phyloP scores from a whole-genome alignment of 1,140 invertebrate species.

The Nasonia vitripennis region DNA sequence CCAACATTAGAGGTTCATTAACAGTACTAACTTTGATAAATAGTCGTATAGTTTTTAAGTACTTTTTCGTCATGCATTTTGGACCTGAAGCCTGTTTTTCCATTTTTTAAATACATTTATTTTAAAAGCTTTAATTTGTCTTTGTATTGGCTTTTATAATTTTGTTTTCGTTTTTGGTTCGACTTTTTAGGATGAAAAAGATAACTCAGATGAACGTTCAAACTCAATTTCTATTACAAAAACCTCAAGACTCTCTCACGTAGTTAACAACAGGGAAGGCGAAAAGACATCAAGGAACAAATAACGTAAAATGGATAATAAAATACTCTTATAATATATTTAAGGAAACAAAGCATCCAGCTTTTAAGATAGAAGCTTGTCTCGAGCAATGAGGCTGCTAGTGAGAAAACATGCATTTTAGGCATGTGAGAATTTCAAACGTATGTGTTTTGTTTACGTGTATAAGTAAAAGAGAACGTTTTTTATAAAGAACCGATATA shows the following conservation, averaged over 20 bases:
- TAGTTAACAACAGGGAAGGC: constrained; percentile 28
- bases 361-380: neutral
- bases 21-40: constrained; percentile 47
- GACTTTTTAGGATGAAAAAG: constrained; percentile 38
- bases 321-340: constrained; percentile 14
- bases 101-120: neutral
- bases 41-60: constrained; percentile 9
- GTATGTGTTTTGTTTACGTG: constrained; percentile 13
- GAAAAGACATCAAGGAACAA: constrained; percentile 43
- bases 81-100: neutral
- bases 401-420: neutral
- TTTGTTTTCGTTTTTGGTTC: constrained; percentile 23
- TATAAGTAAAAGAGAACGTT: constrained; percentile 5
- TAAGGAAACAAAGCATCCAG: neutral
- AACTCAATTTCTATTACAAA: constrained; percentile 41
- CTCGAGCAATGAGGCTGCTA: neutral
- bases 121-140: constrained; percentile 9
- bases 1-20: constrained; percentile 57
- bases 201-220: constrained; percentile 7
- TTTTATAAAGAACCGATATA: neutral
- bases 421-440: neutral
- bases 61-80: neutral
- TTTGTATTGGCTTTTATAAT: constrained; percentile 18
- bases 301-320: constrained; percentile 3
- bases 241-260: constrained; percentile 12